Percentiles rank a stretch among this genome's conserved stretches.
Evolutionary conservation across 2,113 vertebrate genomes (phyloP).

Genomic region (Kryptolebias marmoratus): DNA sequence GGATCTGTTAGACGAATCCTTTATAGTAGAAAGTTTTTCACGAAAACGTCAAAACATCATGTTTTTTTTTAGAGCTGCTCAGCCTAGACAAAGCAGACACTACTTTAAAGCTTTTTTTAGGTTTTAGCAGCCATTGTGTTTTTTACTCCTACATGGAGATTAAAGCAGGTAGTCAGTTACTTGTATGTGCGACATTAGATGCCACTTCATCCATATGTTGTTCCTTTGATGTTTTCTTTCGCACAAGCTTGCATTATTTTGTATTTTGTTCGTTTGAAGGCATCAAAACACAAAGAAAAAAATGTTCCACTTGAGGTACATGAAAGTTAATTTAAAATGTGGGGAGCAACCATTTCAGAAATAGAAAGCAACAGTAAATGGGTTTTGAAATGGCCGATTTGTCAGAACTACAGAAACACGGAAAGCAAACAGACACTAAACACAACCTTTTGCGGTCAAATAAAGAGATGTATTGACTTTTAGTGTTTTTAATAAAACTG

Average conservation of each 20-base stretch:
- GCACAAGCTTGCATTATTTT: not conserved
- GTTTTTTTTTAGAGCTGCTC: too few species aligned
- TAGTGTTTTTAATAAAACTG: constrained; percentile 16
- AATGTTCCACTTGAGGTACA: not conserved
- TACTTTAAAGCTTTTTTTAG: too few species aligned
- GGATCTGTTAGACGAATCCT: too few species aligned
- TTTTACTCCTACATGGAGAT: too few species aligned
- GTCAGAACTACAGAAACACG: not conserved
- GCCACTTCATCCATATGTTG: not conserved
- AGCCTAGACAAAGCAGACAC: too few species aligned
- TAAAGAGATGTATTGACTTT: not conserved
- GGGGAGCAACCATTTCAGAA: not conserved
- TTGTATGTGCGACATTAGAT: not conserved
- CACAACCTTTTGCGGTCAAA: not conserved
- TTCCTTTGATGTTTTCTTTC: not conserved
- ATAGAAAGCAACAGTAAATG: constrained; percentile 5
- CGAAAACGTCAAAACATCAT: too few species aligned
- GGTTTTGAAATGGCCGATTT: constrained; percentile 13
- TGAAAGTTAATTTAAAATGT: constrained; percentile 12
- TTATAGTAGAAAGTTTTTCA: too few species aligned
- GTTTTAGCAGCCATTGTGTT: too few species aligned
- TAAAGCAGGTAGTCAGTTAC: not conserved
- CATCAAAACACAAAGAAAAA: not conserved
- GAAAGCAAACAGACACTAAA: not conserved
- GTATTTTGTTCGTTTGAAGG: not conserved